Conservation (phyloP, 2,888 invertebrate species). For the Agriopis aurantiaria region DNA sequence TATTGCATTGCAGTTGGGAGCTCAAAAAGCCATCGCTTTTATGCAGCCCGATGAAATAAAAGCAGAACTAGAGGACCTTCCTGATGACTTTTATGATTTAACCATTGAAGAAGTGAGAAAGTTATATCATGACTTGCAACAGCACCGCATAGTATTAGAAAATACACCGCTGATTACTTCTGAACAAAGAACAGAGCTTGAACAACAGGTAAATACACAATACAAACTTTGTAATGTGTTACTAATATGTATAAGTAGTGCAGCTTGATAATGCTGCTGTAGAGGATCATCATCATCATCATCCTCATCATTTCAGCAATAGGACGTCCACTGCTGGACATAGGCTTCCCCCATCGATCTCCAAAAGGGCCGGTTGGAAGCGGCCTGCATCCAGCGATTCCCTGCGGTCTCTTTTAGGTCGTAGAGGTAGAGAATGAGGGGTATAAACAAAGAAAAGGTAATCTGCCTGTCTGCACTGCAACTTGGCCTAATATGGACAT, state of each 20-base stretch:
- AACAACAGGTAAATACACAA: conserved; percentile 59
- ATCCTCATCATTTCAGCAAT: too few relatives aligned
- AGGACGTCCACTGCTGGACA: too few relatives aligned
- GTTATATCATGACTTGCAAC: conserved; percentile 91
- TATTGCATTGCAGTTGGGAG: conserved; percentile 87
- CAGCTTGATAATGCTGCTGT: background rate
- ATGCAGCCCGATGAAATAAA: conserved; percentile 86
- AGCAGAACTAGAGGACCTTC: conserved; percentile 89
- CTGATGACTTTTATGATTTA: conserved; percentile 96
- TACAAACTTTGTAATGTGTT: background rate
- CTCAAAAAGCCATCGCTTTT: conserved; percentile 91
- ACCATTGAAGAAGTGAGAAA: conserved; percentile 93
- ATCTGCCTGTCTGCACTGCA: too few relatives aligned
- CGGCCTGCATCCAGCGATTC: too few relatives aligned
- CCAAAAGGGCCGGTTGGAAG: too few relatives aligned
- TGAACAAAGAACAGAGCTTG: conserved; percentile 60
- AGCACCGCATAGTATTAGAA: conserved; percentile 88
- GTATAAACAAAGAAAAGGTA: too few relatives aligned
- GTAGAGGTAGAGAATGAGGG: too few relatives aligned
- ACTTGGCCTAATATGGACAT: too few relatives aligned
- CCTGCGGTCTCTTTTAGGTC: too few relatives aligned
- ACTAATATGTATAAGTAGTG: too few relatives aligned
- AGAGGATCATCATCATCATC: background rate
- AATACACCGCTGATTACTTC: conserved; percentile 91
- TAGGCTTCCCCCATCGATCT: too few relatives aligned